These are phyloP conservation scores for Naso thynnoides DNA, from an alignment of 2,797 vertebrate genomes.

Conservation along the genomic window DNA sequence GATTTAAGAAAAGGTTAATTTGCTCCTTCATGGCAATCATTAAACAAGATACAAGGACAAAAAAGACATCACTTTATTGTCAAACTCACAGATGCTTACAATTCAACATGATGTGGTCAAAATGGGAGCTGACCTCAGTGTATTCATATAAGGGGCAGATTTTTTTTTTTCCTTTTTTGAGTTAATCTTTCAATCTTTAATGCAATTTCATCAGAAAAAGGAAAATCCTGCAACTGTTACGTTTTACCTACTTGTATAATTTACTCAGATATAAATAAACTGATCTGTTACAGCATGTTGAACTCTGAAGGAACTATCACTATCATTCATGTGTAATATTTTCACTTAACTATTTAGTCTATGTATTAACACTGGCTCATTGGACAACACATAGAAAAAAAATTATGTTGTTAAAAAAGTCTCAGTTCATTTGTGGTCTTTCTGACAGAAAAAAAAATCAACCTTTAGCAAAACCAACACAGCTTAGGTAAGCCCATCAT, in stretches of 20 bases:
- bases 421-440: slow-evolving; percentile 23
- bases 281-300: slow-evolving; percentile 6
- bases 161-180: not conserved
- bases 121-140: not conserved
- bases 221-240: not conserved
- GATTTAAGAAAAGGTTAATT: too few species aligned
- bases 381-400: slow-evolving; percentile 40
- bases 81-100: slow-evolving; percentile 35
- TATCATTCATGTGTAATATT: slow-evolving; percentile 15
- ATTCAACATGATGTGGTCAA: slow-evolving; percentile 11
- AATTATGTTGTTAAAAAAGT: slow-evolving; percentile 12
- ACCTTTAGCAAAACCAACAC: slow-evolving; percentile 40
- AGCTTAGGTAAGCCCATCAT: slow-evolving; percentile 20
- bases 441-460: slow-evolving; percentile 45
- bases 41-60: slow-evolving; percentile 9
- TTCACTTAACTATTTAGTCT: slow-evolving; percentile 19
- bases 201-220: not conserved
- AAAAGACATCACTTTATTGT: slow-evolving; percentile 29
- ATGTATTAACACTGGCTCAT: slow-evolving; percentile 13
- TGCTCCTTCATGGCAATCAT: not conserved
- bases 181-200: not conserved
- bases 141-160: not conserved
- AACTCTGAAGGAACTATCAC: not conserved
- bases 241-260: slow-evolving; percentile 17
- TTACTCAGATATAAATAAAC: slow-evolving; percentile 58